Evolutionary conservation across 2,888 invertebrate species (phyloP), one percentile per base, ranked within the genome.

Genomic region (Mythimna vitellina): DNA sequence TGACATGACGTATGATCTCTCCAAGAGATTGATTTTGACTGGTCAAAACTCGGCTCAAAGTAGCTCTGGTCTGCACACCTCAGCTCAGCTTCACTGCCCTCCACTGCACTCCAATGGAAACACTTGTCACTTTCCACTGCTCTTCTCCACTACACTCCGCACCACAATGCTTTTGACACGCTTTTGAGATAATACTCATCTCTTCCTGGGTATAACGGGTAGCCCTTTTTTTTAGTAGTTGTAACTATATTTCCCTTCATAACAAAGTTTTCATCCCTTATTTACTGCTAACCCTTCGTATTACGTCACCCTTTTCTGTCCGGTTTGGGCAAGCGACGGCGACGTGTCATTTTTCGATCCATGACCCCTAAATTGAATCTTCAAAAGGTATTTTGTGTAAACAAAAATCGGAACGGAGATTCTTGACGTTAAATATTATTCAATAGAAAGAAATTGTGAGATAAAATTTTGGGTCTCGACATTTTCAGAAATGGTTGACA

Each of bases 381-480:
- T 46, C 35, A 53, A 35, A 56, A 42, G 62, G 54, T 38, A 38
- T 35, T 32, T 56, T 29, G n/a, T 32, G 53, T 67, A 76, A 79
- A 76, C 71, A 71, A 67, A 76, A 57, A 71, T 69, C 46, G 42
- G 64, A 66, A 64, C 17, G 22, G 29, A 42, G 12, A 58, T 25
- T 53, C 8, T 60, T 61, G 46, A 25, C 32, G 25, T 60, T 66
- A 62, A 62, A 70, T 65, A 63, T 68, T 74, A 60, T 70, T 62
- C 58, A 74, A 81, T 65, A 64, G 49, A 78, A 66, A 51, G 12
- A 68, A 53, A 69, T 75, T 81, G 56, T 53, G 62, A 57, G 70
- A 64, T 60, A 65, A 63, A 81, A 69, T 70, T 25, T 62, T 9
- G 38, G 51, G 63, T 35, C 56, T 14, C 7, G 9, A 58, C 38